Conservation (phyloP, 2,888 invertebrate genomes). For the Tridacna crocea region DNA sequence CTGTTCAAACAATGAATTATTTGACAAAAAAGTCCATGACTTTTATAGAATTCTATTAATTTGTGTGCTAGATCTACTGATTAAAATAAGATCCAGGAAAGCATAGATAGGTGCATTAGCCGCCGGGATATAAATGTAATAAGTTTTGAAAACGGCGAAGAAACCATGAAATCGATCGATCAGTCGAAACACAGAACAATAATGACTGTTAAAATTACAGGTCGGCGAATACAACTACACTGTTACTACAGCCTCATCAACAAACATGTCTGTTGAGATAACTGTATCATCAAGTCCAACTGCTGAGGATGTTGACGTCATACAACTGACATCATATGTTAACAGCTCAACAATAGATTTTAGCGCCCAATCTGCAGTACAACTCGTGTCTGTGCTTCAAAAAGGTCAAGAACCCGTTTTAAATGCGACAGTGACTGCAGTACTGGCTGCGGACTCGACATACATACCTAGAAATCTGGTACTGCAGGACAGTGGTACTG, state of each 20-base stretch:
- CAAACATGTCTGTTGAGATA: neutral
- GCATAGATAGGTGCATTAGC: too few relatives aligned
- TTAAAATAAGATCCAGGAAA: too few relatives aligned
- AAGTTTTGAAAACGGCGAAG: too few relatives aligned
- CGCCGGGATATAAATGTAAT: too few relatives aligned
- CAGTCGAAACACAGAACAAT: neutral
- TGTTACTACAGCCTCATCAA: constrained; percentile 1
- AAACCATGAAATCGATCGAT: too few relatives aligned
- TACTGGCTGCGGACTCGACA: constrained; percentile 7
- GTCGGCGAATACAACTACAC: constrained; percentile 8
- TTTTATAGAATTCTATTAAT: too few relatives aligned
- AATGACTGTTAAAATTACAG: neutral
- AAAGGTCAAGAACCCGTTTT: constrained; percentile 25
- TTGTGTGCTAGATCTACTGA: too few relatives aligned
- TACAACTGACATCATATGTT: constrained; percentile 20
- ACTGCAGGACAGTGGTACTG: constrained; percentile 20
- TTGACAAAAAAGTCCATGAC: too few relatives aligned
- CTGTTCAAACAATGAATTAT: too few relatives aligned
- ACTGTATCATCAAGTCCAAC: constrained; percentile 11
- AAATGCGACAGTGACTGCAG: constrained; percentile 28
- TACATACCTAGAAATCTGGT: neutral
- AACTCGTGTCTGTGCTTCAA: neutral
- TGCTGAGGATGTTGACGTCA: constrained; percentile 9
- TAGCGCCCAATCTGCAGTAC: neutral
- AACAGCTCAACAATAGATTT: constrained; percentile 15